Conservation (phyloP, 2,797 vertebrate genomes). For the Hippocampus kuda region DNA sequence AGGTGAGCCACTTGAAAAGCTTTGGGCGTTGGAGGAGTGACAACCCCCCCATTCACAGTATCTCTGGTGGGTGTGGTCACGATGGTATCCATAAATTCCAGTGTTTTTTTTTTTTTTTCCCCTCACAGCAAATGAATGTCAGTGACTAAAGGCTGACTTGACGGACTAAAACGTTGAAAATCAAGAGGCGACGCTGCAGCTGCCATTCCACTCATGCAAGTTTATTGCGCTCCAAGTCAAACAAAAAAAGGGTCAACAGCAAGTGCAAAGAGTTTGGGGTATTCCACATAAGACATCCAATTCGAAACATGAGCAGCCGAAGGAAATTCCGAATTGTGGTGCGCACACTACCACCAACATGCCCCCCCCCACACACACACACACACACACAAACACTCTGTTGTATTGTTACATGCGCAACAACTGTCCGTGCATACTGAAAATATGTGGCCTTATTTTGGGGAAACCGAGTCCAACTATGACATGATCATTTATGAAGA, state of each 20-base stretch:
- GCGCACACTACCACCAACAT: background rate
- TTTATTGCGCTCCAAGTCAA: conserved; percentile 50
- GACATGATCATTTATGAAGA: background rate
- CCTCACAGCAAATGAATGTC: too few species aligned
- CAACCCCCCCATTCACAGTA: too few species aligned
- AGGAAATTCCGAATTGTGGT: background rate
- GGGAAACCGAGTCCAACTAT: background rate
- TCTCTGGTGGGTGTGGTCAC: too few species aligned
- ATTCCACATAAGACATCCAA: background rate
- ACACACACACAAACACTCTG: background rate
- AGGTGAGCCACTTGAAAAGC: too few species aligned
- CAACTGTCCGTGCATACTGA: background rate
- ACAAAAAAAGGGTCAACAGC: background rate
- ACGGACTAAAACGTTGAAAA: background rate
- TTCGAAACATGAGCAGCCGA: background rate
- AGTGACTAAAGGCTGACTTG: background rate
- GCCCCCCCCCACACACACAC: too few species aligned
- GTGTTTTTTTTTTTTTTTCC: too few species aligned
- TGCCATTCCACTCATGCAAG: conserved; percentile 37
- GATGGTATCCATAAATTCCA: too few species aligned
- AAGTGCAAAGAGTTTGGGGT: background rate
- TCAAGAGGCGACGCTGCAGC: background rate
- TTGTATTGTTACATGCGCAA: background rate
- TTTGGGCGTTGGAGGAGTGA: too few species aligned
- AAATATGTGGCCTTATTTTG: background rate